Evolutionary conservation across 2,888 invertebrate species (phyloP), one percentile per base, ranked within the genome.

Genomic region (Clostera curtula): DNA sequence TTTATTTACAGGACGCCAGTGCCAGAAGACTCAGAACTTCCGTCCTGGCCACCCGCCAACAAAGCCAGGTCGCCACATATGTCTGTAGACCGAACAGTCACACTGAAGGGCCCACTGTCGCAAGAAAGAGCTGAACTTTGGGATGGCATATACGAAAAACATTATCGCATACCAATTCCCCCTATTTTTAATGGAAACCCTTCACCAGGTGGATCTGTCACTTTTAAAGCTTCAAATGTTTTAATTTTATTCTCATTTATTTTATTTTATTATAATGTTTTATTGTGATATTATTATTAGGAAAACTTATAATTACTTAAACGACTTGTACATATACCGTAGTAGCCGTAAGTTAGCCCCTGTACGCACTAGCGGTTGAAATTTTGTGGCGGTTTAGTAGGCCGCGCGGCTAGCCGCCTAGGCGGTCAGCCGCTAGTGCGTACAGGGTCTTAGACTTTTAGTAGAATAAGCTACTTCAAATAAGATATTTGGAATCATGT

Each of bases 1-100:
- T 8, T 42, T 5, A 7, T 15, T 27, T 34, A 8, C 9, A 67
- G 68, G 4, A 47, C 43, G 14, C 66, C 68, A 0, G 48, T 59
- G 2, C 43, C 56, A 1, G 35, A 46, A 9, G 51, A 34, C 0
- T 55, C 59, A 1, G 24, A 28, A 1, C 23, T 57, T 1, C 51
- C 54, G 3, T 14, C 32, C 3, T 66, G 63, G 60, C 51, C 49
- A 3, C 31, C 56, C 10, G 39, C 33, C 1, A 33, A 34, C 4
- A 29, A 11, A 6, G 29, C 49, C 18, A 34, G 40, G 12, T 36
- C 49, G 6, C 58, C 55, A 3, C 34, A 60, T 26, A 50, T 60
- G 55, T 41, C 40, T 0, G 25, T 63, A 3, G 46, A 43, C 5
- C 29, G 37, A 4, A 42, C 38, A 6, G 3, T 53, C 18, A 33